Evolutionary conservation across 2,113 vertebrate genomes (phyloP).

Genomic region (Heptranchias perlo): DNA sequence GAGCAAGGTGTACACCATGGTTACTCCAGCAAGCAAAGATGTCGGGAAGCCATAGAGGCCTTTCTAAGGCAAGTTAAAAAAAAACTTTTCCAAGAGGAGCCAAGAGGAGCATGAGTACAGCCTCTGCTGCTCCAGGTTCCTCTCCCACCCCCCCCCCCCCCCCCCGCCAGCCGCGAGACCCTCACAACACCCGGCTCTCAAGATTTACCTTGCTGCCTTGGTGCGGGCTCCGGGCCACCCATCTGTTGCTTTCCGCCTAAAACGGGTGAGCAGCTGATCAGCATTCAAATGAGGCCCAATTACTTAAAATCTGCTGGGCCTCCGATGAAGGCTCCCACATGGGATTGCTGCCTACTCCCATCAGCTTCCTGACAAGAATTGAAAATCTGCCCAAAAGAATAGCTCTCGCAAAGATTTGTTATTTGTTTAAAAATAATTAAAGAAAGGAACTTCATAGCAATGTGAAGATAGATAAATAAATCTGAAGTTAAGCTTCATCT

Average conservation of each 20-base stretch:
- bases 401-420: background rate
- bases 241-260: background rate
- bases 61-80: too few relatives aligned
- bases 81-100: background rate
- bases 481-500: background rate
- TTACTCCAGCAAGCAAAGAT: background rate
- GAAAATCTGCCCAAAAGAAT: background rate
- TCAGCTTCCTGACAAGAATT: background rate
- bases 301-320: background rate
- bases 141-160: too few relatives aligned
- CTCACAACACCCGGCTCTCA: background rate
- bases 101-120: background rate
- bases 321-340: background rate
- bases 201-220: background rate
- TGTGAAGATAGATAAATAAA: background rate
- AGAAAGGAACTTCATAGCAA: background rate
- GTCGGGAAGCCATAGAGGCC: background rate
- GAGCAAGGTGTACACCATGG: background rate
- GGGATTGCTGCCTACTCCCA: background rate
- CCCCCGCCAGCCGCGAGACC: too few relatives aligned
- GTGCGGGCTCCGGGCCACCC: background rate
- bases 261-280: background rate
- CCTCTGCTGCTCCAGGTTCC: background rate
- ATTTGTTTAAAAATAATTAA: background rate
- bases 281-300: background rate